Evolutionary conservation across 2,113 vertebrate genomes (phyloP), one percentile per base, ranked within the genome.

Genomic region (Aplodontia rufa): DNA sequence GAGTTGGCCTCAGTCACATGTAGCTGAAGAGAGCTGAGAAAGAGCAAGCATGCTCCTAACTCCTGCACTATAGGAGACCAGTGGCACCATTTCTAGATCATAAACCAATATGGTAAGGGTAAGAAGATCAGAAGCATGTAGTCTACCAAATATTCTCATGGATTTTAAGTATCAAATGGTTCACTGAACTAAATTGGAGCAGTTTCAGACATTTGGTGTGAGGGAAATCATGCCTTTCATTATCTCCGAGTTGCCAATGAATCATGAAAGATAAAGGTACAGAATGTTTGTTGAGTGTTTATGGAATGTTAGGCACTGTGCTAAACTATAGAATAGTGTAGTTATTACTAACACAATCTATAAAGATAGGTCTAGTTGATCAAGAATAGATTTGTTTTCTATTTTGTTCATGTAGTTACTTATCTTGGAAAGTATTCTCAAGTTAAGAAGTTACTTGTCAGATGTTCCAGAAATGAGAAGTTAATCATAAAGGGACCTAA

Each of bases 401-500:
- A 87, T 66, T 76, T 75, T 85, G 17, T 69, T 72, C 72, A 60
- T 92, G 8, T 19, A 16, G 40, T 80, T 71, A 32, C 87, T 92
- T 90, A 51, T 71, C 58, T 80, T 80, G 66, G 93, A 90, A 81
- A 74, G 6, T 62, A 47, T 66, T 87, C 55, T 81, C 10, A 45
- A 87, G 40, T 64, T 90, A 49, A 89, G 71, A 51, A 84, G 20
- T 60, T 60, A 13, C 83, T 94, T 80, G 49, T 58, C 93, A 28
- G 40, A 72, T 82, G 26, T 47, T 85, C 14, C 10, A 55, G 49
- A 88, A 53, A 8, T 37, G 32, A 74, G 30, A 86, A 88, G 92
- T 86, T 91, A 87, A 86, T 88, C 60, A 42, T 76, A 49, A 96
- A 90, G 45, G 68, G 30, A 24, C 28, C 51, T 83, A 66, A 66